Base-by-base conservation (phyloP, 2,113 vertebrate species). In the Patagioenas fasciata region DNA sequence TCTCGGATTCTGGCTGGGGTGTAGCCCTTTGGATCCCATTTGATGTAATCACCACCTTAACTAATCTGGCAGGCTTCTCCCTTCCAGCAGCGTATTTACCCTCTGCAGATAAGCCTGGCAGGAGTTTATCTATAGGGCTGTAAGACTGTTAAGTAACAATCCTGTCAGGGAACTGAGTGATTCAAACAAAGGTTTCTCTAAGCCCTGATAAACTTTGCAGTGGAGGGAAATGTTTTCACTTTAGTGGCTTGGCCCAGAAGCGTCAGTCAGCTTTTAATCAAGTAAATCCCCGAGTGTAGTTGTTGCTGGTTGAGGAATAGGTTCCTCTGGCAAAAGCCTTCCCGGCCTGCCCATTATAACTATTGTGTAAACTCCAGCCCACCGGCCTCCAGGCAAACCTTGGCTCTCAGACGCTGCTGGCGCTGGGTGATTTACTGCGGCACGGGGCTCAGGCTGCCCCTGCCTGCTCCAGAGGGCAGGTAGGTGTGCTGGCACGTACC, bases 121-220 rank as follows among this genome's bases (percentile, higher is more conserved):
- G n/a, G 50, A 94, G 91, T 96, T 96, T 96, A 97, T 96, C 93
- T 91, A 17, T 67, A 95, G 95, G 60, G 64, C 89, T 91, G 50
- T 96, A 93, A 96, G 80, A 14, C 81, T 89, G 94, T 95, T 96
- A 93, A 88, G 85, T 96, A 96, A 91, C 85, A 80, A n/a, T 15
- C 0, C 0, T 89, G 89, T 64, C 85, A 56, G 50, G 67, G 91
- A 85, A 11, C 54, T 0, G 5, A 80, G 64, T 5, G 3, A 84
- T 36, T 78, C 91, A 67, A 40, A 69, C 93, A 80, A 85, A 93
- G 85, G 74, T 80, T 91, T 72, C 74, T 79, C 86, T 94, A 79
- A 96, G 70, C 93, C 85, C 85, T 64, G 94, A 62, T 90, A 65
- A 96, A 88, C 79, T 64, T 42, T 40, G 54, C 47, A 65, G 54